Conservation (phyloP, 64 coral and sea anemone species). For the Porites lutea region DNA sequence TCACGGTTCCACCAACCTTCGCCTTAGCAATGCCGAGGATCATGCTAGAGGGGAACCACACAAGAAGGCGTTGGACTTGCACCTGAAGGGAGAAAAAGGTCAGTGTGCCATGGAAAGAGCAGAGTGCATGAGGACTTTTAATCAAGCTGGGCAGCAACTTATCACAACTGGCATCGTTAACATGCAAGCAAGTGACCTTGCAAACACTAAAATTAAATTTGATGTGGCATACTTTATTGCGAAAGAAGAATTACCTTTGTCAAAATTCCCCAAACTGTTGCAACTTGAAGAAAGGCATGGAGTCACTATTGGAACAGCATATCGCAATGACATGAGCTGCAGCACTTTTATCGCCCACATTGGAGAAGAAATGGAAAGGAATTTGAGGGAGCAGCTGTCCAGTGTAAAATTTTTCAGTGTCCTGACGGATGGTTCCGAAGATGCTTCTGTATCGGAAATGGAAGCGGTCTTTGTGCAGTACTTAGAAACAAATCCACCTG, state of each 20-base stretch:
- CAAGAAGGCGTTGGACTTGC: slow-evolving; percentile 57
- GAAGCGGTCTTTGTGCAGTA: slow-evolving; percentile 75
- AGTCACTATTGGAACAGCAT: slow-evolving; percentile 64
- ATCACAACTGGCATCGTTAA: slow-evolving; percentile 57
- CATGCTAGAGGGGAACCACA: slow-evolving; percentile 45
- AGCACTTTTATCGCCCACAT: slow-evolving; percentile 66
- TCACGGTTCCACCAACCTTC: slow-evolving; percentile 11
- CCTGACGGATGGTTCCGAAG: slow-evolving; percentile 66
- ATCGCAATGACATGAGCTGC: slow-evolving; percentile 75
- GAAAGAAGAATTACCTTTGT: slow-evolving; percentile 77
- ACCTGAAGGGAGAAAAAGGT: slow-evolving; percentile 57
- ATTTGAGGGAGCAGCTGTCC: slow-evolving; percentile 66
- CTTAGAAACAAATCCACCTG: slow-evolving; percentile 71
- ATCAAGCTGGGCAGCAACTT: slow-evolving; percentile 53
- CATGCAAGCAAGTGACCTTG: slow-evolving; percentile 69
- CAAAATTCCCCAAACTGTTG: slow-evolving; percentile 64
- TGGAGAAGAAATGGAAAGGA: slow-evolving; percentile 61
- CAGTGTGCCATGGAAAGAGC: slow-evolving; percentile 66
- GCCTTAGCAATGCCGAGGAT: slow-evolving; percentile 21
- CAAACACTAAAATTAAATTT: slow-evolving; percentile 74
- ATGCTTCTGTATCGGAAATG: slow-evolving; percentile 78
- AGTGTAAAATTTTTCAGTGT: slow-evolving; percentile 79
- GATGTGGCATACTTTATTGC: slow-evolving; percentile 81
- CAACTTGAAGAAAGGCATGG: slow-evolving; percentile 85
- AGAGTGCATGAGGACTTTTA: slow-evolving; percentile 55